phyloP scores from a whole-genome alignment of 2,113 vertebrate genomes.

The Petromus typicus region DNA sequence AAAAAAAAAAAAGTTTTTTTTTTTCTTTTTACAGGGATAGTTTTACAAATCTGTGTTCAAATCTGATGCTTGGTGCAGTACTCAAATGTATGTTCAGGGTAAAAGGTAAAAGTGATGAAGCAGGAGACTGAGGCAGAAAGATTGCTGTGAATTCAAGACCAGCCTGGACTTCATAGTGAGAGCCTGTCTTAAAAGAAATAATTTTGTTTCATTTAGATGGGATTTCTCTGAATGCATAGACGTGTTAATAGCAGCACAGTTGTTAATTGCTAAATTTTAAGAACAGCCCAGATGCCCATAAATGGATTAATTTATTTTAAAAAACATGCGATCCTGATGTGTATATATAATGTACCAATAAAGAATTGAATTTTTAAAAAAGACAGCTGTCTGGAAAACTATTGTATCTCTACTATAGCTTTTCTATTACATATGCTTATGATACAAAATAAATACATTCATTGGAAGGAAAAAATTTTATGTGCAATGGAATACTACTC shows the following conservation, averaged over 20 bases:
- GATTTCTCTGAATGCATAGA: neutral
- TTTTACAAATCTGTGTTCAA: neutral
- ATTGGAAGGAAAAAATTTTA: too few relatives aligned
- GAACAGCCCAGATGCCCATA: neutral
- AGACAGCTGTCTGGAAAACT: too few relatives aligned
- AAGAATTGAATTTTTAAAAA: too few relatives aligned
- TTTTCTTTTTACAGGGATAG: neutral
- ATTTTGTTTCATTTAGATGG: neutral
- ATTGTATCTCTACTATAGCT: too few relatives aligned
- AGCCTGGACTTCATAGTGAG: neutral
- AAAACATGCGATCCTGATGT: too few relatives aligned
- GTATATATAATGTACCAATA: too few relatives aligned
- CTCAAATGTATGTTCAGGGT: neutral
- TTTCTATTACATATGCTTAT: too few relatives aligned
- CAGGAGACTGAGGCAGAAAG: neutral
- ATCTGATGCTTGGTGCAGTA: neutral
- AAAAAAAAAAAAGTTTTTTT: neutral
- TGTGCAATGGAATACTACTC: neutral
- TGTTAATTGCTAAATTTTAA: neutral
- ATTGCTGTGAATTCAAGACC: neutral
- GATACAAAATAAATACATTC: too few relatives aligned
- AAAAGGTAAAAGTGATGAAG: neutral
- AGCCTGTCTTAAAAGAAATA: neutral
- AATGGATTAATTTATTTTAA: neutral
- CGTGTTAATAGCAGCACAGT: neutral